Evolutionary conservation across 2,888 invertebrate species (phyloP), one percentile per base, ranked within the genome.

Genomic region (Nesidiocoris tenuis): DNA sequence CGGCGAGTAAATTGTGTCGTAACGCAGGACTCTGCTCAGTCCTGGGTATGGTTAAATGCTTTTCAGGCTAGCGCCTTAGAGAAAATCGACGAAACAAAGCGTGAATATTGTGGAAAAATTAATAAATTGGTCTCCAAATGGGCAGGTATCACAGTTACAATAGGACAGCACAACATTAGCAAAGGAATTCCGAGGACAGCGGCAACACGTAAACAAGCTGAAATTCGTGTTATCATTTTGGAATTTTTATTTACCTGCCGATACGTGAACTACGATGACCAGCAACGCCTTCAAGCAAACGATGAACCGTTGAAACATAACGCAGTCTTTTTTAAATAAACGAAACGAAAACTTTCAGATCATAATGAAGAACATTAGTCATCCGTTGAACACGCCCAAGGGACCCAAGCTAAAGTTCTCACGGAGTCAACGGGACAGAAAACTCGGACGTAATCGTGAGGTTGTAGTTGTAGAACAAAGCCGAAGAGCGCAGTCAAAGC

Each of bases 351-450:
- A 59, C 59, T 5, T n/a, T 59, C 59, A 59, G 59, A 18, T 59
- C 59, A 59, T 59, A 59, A 59, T 59, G n/a, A 59, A 9, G 17
- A 7, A 39, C 2, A 19, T 59, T 59, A 59, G 59, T 59, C 59
- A 59, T 59, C 59, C 59, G 59, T n/a, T 3, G 59, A 59, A 59
- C 59, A 59, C 59, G 19, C 59, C 59, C 59, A 59, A 59, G 17
- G 59, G 19, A 59, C 17, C 59, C 19, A 59, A 59, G 39, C 39
- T 39, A 39, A 39, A 39, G 5, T n/a, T 3, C 39, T 12, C 39
- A 39, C 39, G 12, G 39, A 39, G 3, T 39, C 39, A 39, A 39
- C 39, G 39, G 39, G 39, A 39, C 3, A 39, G 12, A 12, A 7
- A n/a, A n/a, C n/a, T n/a, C n/a, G n/a, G n/a, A n/a, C n/a, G n/a